Evolutionary conservation across 2,113 vertebrate genomes (phyloP), one percentile per base, ranked within the genome.

Genomic region (Tetrao urogallus): DNA sequence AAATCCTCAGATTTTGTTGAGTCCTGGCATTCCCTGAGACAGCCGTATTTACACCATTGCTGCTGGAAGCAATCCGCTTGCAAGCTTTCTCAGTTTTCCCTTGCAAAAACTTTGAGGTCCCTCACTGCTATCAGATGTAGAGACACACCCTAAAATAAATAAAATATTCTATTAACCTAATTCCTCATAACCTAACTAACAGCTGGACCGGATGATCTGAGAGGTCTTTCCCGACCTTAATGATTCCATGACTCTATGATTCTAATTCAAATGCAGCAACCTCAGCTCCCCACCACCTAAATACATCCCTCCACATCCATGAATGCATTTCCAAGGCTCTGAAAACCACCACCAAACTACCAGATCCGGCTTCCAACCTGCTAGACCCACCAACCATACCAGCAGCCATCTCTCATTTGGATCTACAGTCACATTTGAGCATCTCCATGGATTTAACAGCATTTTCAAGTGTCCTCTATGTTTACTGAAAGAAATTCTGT

Each of bases 21-120:
- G 86, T 52, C 65, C 83, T 72, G 78, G 72, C 88, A 77, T 93
- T 94, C 93, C 94, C 69, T 77, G 93, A 84, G 72, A 6, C 95
- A 95, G 95, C 84, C 94, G 86, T 96, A 95, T 90, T 95, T 94
- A 94, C 77, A 89, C 79, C 84, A 38, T 76, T 67, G 61, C 89
- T 84, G 89, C 61, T 93, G 95, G 90, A 94, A 95, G 93, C 86
- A 95, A 96, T 96, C 94, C 86, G 82, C 96, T 91, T 75, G 89
- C 89, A 86, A 61, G 79, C 93, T 92, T 92, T 91, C 92, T 89
- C 84, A 95, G 88, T 57, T 92, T 88, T 50, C 50, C 56, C 65
- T 92, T 95, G 93, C 90, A 91, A 74, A 92, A 92, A 92, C 90
- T 94, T 94, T 81, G 82, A 94, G 89, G 86, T 93, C 78, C 47